Percentiles rank a stretch among this genome's conserved stretches.
Evolutionary conservation across 2,113 vertebrate species (phyloP).

Genomic region (Pica pica): DNA sequence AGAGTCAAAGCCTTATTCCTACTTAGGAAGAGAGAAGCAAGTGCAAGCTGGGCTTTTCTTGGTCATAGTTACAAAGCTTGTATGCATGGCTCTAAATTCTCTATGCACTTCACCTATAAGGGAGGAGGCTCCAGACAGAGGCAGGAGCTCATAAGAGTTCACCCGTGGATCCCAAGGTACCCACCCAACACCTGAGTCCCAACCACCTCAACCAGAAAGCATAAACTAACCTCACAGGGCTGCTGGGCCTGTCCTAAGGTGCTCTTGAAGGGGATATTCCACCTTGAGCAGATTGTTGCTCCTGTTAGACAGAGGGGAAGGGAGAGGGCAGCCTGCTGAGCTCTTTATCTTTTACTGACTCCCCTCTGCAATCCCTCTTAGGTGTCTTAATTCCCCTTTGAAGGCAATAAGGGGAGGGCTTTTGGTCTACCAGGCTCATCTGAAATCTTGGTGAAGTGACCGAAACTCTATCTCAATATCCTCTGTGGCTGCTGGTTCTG

Average conservation of each 20-base stretch:
- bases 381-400: conserved; percentile 22
- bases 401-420: not conserved
- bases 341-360: not conserved
- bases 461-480: not conserved
- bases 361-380: not conserved
- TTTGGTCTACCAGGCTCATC: not conserved
- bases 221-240: not conserved
- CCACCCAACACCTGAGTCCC: not conserved
- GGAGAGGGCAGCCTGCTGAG: not conserved
- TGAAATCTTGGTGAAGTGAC: not conserved
- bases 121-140: not conserved
- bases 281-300: not conserved
- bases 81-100: not conserved
- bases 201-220: not conserved
- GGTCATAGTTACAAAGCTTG: not conserved
- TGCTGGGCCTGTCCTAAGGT: not conserved
- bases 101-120: fast-evolving
- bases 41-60: fast-evolving
- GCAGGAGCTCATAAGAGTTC: not conserved
- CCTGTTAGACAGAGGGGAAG: not conserved
- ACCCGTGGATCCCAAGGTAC: not conserved
- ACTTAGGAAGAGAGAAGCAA: not conserved
- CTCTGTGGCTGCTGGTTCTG: not conserved
- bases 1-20: not conserved
- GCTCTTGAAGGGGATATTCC: not conserved